A percentile compares a stretch with the other conserved stretches of the same genome.
Evolutionary conservation across 35 echinoderm and acorn worm genomes (phyloP).

Genomic region (Lytechinus pictus): DNA sequence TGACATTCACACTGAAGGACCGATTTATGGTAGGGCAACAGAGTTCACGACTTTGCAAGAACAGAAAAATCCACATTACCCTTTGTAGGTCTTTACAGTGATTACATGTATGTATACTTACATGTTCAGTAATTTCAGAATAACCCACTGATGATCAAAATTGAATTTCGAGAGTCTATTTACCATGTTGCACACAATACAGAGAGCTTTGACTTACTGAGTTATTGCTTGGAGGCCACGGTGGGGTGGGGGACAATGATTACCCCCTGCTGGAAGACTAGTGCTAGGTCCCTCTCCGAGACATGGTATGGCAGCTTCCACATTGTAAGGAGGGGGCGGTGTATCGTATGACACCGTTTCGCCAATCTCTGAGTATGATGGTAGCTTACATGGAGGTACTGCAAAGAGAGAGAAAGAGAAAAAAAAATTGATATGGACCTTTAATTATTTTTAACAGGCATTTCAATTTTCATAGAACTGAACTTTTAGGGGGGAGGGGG

Average conservation of each 20-base stretch:
- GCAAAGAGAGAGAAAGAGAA: conserved; percentile 5
- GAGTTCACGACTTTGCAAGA: too few species aligned
- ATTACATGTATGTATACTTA: too few species aligned
- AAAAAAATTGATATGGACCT: background rate
- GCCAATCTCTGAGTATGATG: conserved; percentile 95
- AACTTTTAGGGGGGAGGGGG: too few species aligned
- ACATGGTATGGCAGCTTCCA: conserved; percentile 28
- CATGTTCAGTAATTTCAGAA: too few species aligned
- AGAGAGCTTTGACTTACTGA: conserved; percentile 20
- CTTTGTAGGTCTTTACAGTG: too few species aligned
- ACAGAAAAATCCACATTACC: too few species aligned
- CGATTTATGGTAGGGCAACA: background rate
- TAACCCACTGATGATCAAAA: too few species aligned
- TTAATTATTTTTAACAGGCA: too few species aligned
- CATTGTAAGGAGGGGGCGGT: conserved; percentile 90
- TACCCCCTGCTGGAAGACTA: conserved; percentile 45
- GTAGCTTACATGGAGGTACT: conserved; percentile 97
- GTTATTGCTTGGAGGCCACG: conserved; percentile 50
- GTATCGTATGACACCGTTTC: conserved; percentile 86
- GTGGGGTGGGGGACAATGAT: conserved; percentile 39
- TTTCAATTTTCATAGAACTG: too few species aligned
- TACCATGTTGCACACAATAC: background rate
- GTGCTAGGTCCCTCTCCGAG: conserved; percentile 47
- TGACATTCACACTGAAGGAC: background rate
- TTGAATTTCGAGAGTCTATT: background rate